Conservation (phyloP, 2,113 vertebrate genomes). For the Pyrgilauda ruficollis region DNA sequence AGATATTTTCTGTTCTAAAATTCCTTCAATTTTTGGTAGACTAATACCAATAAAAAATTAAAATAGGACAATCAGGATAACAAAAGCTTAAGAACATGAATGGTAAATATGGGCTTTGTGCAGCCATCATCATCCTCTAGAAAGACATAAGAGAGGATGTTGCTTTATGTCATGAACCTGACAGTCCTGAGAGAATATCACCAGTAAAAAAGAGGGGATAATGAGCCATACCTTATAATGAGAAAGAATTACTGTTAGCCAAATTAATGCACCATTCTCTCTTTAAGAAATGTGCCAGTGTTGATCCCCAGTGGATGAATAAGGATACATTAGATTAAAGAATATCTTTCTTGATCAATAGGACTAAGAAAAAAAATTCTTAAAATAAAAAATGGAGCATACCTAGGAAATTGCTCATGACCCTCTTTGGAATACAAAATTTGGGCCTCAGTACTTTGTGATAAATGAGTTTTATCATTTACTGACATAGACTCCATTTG, state of each 20-base stretch:
- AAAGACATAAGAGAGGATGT: neutral
- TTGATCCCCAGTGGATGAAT: neutral
- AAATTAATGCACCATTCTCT: neutral
- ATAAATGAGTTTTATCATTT: neutral
- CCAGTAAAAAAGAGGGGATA: neutral
- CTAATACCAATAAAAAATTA: neutral
- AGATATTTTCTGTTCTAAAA: neutral
- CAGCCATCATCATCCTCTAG: neutral
- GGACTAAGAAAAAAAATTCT: neutral
- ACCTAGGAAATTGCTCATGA: neutral
- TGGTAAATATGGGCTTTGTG: neutral
- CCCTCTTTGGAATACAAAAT: neutral
- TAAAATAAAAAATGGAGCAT: neutral
- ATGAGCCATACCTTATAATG: neutral
- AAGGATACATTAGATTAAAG: neutral
- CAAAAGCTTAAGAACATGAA: neutral
- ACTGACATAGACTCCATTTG: neutral
- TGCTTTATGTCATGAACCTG: neutral
- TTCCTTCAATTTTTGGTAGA: neutral
- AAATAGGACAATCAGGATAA: neutral
- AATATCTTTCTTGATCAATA: neutral
- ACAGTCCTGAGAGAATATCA: neutral
- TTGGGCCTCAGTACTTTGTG: neutral
- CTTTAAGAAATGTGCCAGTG: neutral
- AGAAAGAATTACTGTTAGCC: neutral